Conservation (phyloP, 2,797 vertebrate genomes). For the Urosaurus nigricauda region DNA sequence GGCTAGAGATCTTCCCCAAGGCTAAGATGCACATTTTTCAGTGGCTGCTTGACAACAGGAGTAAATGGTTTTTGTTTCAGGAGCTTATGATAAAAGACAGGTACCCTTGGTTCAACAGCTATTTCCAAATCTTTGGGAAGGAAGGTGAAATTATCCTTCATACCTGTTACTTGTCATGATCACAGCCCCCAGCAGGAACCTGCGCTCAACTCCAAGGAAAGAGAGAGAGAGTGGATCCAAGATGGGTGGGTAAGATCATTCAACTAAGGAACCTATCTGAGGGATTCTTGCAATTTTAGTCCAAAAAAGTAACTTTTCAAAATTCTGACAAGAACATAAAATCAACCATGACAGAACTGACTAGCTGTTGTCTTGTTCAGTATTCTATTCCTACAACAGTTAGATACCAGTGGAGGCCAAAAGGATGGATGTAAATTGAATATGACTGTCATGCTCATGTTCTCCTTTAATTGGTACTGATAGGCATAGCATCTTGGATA, state of each 20-base stretch:
- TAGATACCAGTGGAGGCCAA: not conserved
- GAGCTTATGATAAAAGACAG: conserved; percentile 48
- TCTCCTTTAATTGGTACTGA: not conserved
- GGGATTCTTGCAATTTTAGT: no score
- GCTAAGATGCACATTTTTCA: conserved; percentile 32
- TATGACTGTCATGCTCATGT: not conserved
- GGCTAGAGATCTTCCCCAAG: conserved; percentile 37
- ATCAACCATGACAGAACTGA: not conserved
- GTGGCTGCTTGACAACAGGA: conserved; percentile 58
- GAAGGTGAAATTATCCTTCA: conserved; percentile 55
- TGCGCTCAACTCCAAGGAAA: not conserved
- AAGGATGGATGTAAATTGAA: not conserved
- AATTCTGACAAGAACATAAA: not conserved
- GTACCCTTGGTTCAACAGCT: conserved; percentile 46
- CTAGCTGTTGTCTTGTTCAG: not conserved
- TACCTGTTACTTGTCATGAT: not conserved
- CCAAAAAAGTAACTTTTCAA: no score
- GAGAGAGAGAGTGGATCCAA: no score
- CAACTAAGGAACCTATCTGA: not conserved
- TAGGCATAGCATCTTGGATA: not conserved
- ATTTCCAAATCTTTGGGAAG: conserved; percentile 51
- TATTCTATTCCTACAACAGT: not conserved
- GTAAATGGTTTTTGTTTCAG: conserved; percentile 69
- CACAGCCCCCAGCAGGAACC: not conserved
- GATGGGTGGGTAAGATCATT: not conserved